Percentiles rank a stretch among this genome's conserved stretches.
Conservation (phyloP, 2,888 invertebrate genomes). For the Polyommatus iphigenia region DNA sequence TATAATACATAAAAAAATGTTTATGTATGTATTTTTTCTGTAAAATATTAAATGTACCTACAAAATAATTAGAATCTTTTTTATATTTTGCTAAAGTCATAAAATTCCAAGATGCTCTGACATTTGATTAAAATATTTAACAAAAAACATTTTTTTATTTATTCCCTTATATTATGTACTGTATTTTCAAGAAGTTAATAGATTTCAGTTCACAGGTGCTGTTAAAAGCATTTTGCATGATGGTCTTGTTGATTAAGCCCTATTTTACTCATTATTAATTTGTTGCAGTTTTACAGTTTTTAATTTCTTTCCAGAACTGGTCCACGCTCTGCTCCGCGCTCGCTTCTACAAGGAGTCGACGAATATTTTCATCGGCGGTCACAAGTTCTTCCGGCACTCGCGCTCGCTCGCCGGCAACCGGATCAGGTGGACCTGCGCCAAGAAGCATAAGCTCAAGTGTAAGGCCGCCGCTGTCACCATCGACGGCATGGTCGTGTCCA, state of each 20-base stretch:
- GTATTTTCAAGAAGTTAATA: no score
- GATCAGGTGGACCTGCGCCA: constrained; percentile 70
- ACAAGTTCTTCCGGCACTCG: constrained; percentile 70
- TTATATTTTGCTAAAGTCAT: no score
- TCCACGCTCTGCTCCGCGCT: constrained; percentile 58
- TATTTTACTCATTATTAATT: background rate
- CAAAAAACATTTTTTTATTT: no score
- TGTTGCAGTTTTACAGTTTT: background rate
- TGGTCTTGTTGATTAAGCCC: background rate
- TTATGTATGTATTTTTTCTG: no score
- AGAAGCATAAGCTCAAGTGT: constrained; percentile 70
- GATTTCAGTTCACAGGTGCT: no score
- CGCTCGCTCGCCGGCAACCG: constrained; percentile 65
- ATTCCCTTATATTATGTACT: no score
- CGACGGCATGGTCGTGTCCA: constrained; percentile 63
- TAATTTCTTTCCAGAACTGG: constrained; percentile 49
- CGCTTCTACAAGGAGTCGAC: constrained; percentile 59
- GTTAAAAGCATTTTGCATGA: no score
- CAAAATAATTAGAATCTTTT: no score
- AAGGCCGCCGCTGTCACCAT: constrained; percentile 68
- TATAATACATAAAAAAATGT: no score
- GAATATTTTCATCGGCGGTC: constrained; percentile 64
- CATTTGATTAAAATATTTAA: no score
- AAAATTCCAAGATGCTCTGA: no score
- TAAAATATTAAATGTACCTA: no score